These are phyloP conservation scores for Smutsia gigantea DNA, from an alignment of 2,797 vertebrate genomes.

Conservation along the genomic window DNA sequence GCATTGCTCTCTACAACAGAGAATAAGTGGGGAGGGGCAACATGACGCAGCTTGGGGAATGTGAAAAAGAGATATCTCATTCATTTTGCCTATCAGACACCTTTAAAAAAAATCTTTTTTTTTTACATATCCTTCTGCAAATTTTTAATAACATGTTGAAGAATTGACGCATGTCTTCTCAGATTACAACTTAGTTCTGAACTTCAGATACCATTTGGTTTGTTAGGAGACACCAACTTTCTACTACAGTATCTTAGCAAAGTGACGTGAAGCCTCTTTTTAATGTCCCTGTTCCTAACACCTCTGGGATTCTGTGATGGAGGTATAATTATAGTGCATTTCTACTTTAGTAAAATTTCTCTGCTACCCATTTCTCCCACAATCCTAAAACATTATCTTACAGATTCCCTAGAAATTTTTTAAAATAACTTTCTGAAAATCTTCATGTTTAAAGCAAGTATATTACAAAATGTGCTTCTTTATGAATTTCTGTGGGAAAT, in stretches of 20 bases:
- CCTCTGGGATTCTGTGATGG: not conserved
- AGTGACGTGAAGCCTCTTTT: not conserved
- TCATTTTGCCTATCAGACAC: not conserved
- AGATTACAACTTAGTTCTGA: not conserved
- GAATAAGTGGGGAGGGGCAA: not conserved
- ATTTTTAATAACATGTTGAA: not conserved
- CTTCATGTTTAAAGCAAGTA: not conserved
- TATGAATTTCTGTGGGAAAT: not conserved
- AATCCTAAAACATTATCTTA: not conserved
- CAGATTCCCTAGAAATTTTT: not conserved
- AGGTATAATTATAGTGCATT: not conserved
- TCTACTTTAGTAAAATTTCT: not conserved
- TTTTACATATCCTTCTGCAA: not conserved
- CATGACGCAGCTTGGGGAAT: rapidly evolving
- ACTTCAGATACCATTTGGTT: not conserved
- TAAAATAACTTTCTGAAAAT: not conserved
- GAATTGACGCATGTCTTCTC: not conserved
- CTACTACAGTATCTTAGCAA: not conserved
- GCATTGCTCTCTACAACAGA: conserved; percentile 63
- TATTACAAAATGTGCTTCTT: conserved; percentile 32
- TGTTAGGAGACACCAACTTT: not conserved
- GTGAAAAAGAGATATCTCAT: not conserved
- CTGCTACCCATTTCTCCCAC: not conserved
- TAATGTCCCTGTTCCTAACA: not conserved
- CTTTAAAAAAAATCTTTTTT: not conserved